A percentile compares a stretch with the other conserved stretches of the same genome.
phyloP scores from a whole-genome alignment of 2,888 invertebrate species.

The Elmis aenea region DNA sequence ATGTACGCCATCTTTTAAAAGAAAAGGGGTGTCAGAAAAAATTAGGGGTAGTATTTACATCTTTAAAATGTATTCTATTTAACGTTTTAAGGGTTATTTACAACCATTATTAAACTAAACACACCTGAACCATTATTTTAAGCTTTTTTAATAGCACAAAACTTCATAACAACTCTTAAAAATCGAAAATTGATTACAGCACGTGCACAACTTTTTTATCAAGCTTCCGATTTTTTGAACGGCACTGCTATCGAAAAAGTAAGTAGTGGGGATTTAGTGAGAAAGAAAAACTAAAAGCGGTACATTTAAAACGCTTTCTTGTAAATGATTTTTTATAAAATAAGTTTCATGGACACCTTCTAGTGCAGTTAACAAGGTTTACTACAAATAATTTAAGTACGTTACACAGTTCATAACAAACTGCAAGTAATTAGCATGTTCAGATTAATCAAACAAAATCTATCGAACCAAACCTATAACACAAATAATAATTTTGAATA shows the following conservation, averaged over 20 bases:
- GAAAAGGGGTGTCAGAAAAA: constrained; percentile 33
- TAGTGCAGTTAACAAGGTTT: too few species aligned
- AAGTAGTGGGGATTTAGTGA: constrained; percentile 2
- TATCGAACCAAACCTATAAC: too few species aligned
- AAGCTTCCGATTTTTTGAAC: constrained; percentile 35
- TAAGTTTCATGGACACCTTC: too few species aligned
- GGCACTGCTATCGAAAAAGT: constrained; percentile 15
- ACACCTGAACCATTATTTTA: constrained; percentile 37
- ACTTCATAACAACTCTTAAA: constrained; percentile 35
- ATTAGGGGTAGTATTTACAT: constrained; percentile 32
- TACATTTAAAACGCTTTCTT: too few species aligned
- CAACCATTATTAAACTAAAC: constrained; percentile 21
- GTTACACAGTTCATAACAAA: too few species aligned
- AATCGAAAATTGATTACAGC: constrained; percentile 33
- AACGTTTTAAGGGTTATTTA: constrained; percentile 9
- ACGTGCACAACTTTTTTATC: constrained; percentile 42
- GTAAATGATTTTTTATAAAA: too few species aligned
- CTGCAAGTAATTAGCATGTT: too few species aligned
- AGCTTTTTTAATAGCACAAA: constrained; percentile 26
- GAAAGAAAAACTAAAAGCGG: too few species aligned
- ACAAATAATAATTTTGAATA: too few species aligned
- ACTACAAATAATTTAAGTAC: too few species aligned
- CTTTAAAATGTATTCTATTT: constrained; percentile 15
- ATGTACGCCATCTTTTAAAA: constrained; percentile 41
- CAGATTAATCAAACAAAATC: too few species aligned